Evolutionary conservation across 2,888 invertebrate species (phyloP).

Genomic region (Omphaloscelis lunosa): DNA sequence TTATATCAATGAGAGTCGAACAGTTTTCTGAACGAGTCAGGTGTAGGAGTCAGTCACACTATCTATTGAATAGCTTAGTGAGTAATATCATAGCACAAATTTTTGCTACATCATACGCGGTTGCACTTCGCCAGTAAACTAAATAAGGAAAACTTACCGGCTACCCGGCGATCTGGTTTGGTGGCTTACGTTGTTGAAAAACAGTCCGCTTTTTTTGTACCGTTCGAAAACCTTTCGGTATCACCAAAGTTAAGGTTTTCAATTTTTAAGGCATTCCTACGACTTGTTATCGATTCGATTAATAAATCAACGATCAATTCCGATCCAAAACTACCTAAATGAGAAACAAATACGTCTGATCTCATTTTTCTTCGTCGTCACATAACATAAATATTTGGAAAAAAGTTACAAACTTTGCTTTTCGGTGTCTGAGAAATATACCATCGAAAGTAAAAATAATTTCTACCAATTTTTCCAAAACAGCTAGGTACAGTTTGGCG

Average conservation of each 20-base stretch:
- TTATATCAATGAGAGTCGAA: constrained; percentile 68
- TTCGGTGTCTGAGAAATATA: background rate
- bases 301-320: background rate
- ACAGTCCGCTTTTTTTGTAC: constrained; percentile 28
- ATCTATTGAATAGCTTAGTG: constrained; percentile 45
- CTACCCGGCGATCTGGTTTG: constrained; percentile 39
- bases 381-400: background rate
- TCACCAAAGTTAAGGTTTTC: constrained; percentile 6
- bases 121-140: constrained; percentile 46
- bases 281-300: background rate
- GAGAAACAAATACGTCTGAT: background rate
- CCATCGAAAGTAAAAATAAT: background rate
- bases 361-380: background rate
- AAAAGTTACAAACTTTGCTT: background rate
- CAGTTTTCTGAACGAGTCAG: constrained; percentile 53
- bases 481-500: background rate
- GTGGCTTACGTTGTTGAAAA: constrained; percentile 3
- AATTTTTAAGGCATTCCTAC: background rate
- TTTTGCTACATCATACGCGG: constrained; percentile 59
- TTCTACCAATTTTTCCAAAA: background rate
- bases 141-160: constrained; percentile 14
- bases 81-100: constrained; percentile 52
- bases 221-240: constrained; percentile 18
- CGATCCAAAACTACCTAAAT: background rate
- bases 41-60: constrained; percentile 68